Evolutionary conservation across 2,113 vertebrate genomes (phyloP), one percentile per base, ranked within the genome.

Genomic region (Thymallus thymallus): DNA sequence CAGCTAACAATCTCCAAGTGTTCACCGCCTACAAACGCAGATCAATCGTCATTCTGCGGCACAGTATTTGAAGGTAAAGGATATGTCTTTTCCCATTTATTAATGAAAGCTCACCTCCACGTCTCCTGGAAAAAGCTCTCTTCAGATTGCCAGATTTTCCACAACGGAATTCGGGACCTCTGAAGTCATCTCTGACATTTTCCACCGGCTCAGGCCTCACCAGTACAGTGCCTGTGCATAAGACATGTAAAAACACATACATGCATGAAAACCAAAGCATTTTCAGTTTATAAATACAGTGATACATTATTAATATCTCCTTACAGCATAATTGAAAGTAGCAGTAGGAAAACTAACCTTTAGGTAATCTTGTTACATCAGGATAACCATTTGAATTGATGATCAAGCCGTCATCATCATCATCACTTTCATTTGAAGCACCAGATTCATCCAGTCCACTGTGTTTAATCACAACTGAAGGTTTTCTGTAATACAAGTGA

Each of bases 101-200:
- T 65, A 22, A 68, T 12, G 6, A 10, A 18, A 41, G 35, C 84
- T 93, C 91, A 99, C 97, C 96, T 95, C 94, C 93, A 81, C 96
- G 95, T 92, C 94, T 96, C 89, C 94, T 96, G 78, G 94, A 87
- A 86, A 93, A 84, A 20, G 96, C 95, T 86, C 92, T 94, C 89
- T 96, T 95, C 81, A 96, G 91, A 77, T 93, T 95, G 3, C 89
- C 83, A 87, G 94, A 90, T 89, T 91, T 91, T 14, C 94, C 93
- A 86, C 93, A 96, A 85, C 96, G 95, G 92, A 99, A 98, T 92
- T 99, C 97, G 71, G 98, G 98, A 86, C 98, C 98, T 91, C 97
- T 96, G 92, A 99, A 99, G 86, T 98, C 96, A 94, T 99, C 97
- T 94, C 96, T 95, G 81, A 93, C 94, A 90, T 96, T 95, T 87